A percentile compares a stretch with the other conserved stretches of the same genome.
Evolutionary conservation across 2,113 vertebrate species (phyloP).

Genomic region (Anhinga rufa): DNA sequence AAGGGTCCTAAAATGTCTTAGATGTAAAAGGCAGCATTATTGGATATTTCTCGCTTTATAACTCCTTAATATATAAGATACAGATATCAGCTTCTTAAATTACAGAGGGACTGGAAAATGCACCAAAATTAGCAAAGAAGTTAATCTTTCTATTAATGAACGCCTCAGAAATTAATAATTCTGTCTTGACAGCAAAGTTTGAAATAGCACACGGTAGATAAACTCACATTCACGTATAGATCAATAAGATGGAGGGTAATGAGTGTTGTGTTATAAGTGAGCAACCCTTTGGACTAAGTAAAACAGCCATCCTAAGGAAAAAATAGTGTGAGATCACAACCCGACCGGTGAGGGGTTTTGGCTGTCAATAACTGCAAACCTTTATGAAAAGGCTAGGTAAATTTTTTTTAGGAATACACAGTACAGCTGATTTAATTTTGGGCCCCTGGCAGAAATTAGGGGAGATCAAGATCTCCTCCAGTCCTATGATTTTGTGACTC

Average conservation of each 20-base stretch:
- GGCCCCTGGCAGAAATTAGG: background rate
- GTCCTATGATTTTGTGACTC: background rate
- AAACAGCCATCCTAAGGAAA: background rate
- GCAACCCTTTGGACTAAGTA: background rate
- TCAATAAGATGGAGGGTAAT: background rate
- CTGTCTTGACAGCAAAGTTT: background rate
- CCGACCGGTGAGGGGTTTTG: background rate
- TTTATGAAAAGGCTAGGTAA: background rate
- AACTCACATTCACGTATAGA: background rate
- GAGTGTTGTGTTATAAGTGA: background rate
- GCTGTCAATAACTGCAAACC: background rate
- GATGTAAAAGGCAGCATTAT: background rate
- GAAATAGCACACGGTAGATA: background rate
- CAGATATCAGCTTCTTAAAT: background rate
- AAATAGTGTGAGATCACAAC: background rate
- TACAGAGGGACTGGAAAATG: background rate
- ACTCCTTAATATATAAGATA: background rate
- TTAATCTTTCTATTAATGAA: background rate
- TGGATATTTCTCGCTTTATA: background rate
- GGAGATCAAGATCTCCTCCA: background rate
- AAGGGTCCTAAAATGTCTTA: background rate
- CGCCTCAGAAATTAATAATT: background rate
- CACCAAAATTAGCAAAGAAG: background rate
- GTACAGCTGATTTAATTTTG: background rate
- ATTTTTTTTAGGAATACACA: background rate